These are phyloP conservation scores for Nerophis lumbriciformis DNA, from an alignment of 2,113 vertebrate genomes.

Conservation along the genomic window DNA sequence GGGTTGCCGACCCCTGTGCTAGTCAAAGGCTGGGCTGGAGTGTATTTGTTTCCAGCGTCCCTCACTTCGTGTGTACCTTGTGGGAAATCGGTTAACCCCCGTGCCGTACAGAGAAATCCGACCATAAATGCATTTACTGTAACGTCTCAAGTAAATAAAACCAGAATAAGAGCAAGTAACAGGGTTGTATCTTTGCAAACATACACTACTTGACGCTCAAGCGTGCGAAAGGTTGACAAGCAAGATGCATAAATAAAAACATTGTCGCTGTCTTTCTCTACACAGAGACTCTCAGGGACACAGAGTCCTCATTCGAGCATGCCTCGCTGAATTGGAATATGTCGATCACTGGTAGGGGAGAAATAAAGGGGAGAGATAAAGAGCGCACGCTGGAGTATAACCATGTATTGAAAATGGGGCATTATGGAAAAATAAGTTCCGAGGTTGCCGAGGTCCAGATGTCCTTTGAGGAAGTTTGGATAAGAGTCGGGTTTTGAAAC, in stretches of 20 bases:
- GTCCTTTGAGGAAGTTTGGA: not conserved
- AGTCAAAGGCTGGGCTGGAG: not conserved
- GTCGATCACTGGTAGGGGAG: constrained; percentile 17
- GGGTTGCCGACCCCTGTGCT: not conserved
- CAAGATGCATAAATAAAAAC: constrained; percentile 52
- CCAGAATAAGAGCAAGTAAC: not conserved
- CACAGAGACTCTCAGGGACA: constrained; percentile 44
- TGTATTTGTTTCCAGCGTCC: no score
- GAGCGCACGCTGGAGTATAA: not conserved
- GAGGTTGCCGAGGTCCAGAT: not conserved
- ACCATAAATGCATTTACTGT: no score
- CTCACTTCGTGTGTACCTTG: no score
- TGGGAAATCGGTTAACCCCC: no score
- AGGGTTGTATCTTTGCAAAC: constrained; percentile 34
- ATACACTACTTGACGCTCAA: constrained; percentile 32
- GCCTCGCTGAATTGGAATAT: constrained; percentile 22
- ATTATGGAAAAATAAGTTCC: not conserved
- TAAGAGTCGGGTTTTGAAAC: constrained; percentile 1
- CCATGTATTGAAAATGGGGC: constrained; percentile 5
- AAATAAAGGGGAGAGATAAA: not conserved
- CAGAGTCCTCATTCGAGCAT: constrained; percentile 37
- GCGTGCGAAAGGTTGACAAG: constrained; percentile 47
- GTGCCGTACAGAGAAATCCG: no score
- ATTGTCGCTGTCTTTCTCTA: constrained; percentile 45
- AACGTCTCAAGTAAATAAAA: constrained; percentile 2